Base-by-base conservation (phyloP, 2,888 invertebrate species). In the Pomacea canaliculata region DNA sequence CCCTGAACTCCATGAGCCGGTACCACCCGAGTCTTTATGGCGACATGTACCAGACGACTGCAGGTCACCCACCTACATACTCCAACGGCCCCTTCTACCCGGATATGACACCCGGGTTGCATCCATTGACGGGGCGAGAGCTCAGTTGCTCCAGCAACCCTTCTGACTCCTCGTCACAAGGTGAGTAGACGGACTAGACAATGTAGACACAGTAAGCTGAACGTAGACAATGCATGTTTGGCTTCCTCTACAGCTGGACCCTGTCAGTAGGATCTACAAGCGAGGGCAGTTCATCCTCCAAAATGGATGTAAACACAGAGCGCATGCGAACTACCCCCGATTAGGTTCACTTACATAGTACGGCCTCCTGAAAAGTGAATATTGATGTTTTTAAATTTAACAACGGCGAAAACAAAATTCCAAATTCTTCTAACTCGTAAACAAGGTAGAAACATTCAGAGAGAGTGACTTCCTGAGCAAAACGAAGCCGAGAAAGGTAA, bases 71-170 rank as follows among this genome's bases (percentile, higher is more conserved):
- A 16, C 82, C 87, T 27, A 83, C 86, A 63, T 88, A 88, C 74
- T 81, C 87, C 49, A 87, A 87, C 78, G 86, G 88, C n/a, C 85
- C 86, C 70, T 87, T 86, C 81, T 88, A 87, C 79, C 83, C 87
- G 56, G 88, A 88, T 76, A 87, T 88, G 84, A 79, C 85, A 7
- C 83, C 86, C n/a, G 87, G 87, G 60, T 82, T 87, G 60, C 87
- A 87, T 48, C 86, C 87, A 18, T 82, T 88, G 74, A 84, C 87
- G 1, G 87, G 86, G 10, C 71, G 88, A 70, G 88, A 88, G n/a
- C 83, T 87, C 69, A 86, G 86, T 73, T 88, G 88, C 78, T 80
- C 86, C 70, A 85, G 85, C 75, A 85, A 84, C 0, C 86, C 84
- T 56, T 85, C 86, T 19, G 88, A 88, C 66, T 84, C 85, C 23